Conservation (phyloP, 1,140 invertebrate genomes). For the Trypoxylus dichotomus region DNA sequence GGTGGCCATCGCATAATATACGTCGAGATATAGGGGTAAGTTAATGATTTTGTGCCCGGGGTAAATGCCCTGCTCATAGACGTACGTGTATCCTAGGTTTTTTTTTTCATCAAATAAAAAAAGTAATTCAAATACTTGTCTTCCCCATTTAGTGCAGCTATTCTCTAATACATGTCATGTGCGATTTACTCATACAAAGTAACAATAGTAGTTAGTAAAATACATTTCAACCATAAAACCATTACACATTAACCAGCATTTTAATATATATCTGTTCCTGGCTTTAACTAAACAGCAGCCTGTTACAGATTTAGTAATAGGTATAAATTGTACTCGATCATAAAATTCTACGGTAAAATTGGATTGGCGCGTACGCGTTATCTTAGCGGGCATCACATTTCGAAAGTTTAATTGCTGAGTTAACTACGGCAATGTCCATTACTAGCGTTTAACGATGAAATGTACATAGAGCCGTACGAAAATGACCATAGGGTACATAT, state of each 20-base stretch:
- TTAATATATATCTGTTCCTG: not conserved
- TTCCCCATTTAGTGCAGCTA: not conserved
- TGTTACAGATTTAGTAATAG: slow-evolving; percentile 11
- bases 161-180: not conserved
- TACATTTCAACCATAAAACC: not conserved
- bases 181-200: not conserved
- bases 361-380: not conserved
- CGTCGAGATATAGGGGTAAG: slow-evolving; percentile 7
- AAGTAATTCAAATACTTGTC: not conserved
- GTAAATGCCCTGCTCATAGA: not conserved
- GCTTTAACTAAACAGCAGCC: not conserved
- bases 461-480: not conserved
- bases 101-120: not conserved
- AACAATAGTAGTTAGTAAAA: not conserved
- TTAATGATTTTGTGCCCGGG: not conserved
- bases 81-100: not conserved
- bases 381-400: slow-evolving; percentile 14
- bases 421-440: slow-evolving; percentile 16
- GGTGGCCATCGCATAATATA: not conserved
- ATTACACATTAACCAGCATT: not conserved
- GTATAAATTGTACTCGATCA: slow-evolving; percentile 19
- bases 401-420: slow-evolving; percentile 15
- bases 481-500: not conserved
- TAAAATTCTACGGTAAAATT: not conserved
- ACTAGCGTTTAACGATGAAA: slow-evolving; percentile 16